A percentile compares a stretch with the other conserved stretches of the same genome.
Evolutionary conservation across 2,113 vertebrate genomes (phyloP).

Genomic region (Corydoras sp.): DNA sequence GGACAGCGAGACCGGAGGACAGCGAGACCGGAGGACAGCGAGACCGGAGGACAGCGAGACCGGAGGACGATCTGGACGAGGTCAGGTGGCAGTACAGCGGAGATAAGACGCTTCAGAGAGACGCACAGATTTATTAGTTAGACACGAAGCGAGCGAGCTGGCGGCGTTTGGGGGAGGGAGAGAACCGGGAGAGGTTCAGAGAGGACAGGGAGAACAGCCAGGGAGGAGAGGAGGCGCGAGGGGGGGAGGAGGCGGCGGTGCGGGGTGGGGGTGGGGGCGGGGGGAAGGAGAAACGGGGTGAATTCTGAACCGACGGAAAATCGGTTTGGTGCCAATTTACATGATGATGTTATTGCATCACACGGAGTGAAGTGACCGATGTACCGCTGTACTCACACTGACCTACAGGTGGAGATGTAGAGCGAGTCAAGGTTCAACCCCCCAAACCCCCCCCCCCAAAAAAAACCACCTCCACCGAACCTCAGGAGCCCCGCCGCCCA

Average conservation of each 20-base stretch:
- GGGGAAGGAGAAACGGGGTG: constrained; percentile 61
- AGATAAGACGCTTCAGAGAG: constrained; percentile 16
- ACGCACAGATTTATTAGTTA: background rate
- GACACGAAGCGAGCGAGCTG: background rate
- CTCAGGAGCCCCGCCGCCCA: no score
- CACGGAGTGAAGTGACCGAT: background rate
- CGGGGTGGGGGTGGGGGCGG: constrained; percentile 53
- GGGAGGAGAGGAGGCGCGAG: constrained; percentile 19
- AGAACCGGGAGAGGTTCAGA: constrained; percentile 32
- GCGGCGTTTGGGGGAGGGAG: constrained; percentile 31
- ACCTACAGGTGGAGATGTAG: no score
- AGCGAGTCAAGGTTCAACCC: no score
- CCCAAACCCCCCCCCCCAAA: no score
- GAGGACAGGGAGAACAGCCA: constrained; percentile 31
- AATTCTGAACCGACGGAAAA: constrained; percentile 53
- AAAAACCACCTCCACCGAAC: no score
- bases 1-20: constrained; percentile 21
- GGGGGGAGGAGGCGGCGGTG: constrained; percentile 25
- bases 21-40: no score
- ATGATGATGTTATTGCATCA: background rate
- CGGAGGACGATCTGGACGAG: constrained; percentile 24
- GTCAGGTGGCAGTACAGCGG: constrained; percentile 20
- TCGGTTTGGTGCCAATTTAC: constrained; percentile 5
- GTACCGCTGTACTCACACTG: background rate
- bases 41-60: constrained; percentile 29